phyloP scores from a whole-genome alignment of 2,888 invertebrate species.

The Melanostoma scalare region DNA sequence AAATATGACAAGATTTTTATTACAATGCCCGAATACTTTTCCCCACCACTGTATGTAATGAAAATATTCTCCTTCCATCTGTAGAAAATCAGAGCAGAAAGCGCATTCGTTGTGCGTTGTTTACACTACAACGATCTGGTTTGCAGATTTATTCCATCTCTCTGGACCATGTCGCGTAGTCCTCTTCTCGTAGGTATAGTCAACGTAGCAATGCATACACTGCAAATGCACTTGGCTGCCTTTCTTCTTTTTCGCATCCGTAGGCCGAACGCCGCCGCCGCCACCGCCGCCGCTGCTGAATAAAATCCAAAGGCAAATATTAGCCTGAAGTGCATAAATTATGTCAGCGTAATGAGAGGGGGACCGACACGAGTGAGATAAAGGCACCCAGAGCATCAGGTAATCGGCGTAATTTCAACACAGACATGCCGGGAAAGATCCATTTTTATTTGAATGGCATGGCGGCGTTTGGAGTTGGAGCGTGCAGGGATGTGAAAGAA shows the following conservation, averaged over 20 bases:
- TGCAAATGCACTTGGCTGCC: slow-evolving; percentile 2
- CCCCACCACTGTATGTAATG: slow-evolving; percentile 26
- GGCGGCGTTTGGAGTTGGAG: neutral
- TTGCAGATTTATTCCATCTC: slow-evolving; percentile 68
- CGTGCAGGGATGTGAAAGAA: neutral
- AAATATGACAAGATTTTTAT: neutral
- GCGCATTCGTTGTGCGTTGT: slow-evolving; percentile 68
- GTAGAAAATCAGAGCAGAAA: slow-evolving; percentile 56
- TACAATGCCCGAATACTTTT: slow-evolving; percentile 10
- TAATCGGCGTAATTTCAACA: slow-evolving; percentile 66
- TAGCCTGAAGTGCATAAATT: slow-evolving; percentile 71
- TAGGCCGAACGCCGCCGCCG: slow-evolving; percentile 8
- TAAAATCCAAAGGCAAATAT: slow-evolving; percentile 68
- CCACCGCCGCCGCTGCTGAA: slow-evolving; percentile 13
- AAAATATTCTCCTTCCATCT: slow-evolving; percentile 16
- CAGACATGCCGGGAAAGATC: slow-evolving; percentile 14
- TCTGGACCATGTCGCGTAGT: slow-evolving; percentile 54
- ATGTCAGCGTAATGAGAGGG: slow-evolving; percentile 70
- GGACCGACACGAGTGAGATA: slow-evolving; percentile 66
- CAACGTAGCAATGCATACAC: slow-evolving; percentile 13
- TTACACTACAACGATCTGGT: slow-evolving; percentile 64
- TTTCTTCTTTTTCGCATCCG: slow-evolving; percentile 14
- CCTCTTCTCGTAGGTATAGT: slow-evolving; percentile 22
- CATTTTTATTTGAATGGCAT: slow-evolving; percentile 38
- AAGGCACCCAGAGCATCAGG: slow-evolving; percentile 63